phyloP scores from a whole-genome alignment of 2,888 invertebrate species.

The Catocala sponsa region DNA sequence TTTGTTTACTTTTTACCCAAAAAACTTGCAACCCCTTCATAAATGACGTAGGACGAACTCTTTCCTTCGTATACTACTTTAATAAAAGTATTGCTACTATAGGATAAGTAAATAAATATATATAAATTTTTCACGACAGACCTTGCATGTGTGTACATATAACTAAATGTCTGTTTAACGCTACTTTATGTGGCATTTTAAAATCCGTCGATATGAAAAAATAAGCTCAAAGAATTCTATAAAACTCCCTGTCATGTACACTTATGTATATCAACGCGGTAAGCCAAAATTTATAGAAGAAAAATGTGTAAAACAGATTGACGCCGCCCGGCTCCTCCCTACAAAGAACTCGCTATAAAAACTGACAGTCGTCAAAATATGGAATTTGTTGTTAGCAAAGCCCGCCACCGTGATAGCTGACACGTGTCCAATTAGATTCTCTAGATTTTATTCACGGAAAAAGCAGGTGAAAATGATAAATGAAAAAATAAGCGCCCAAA shows the following conservation, averaged over 20 bases:
- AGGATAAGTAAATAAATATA: slow-evolving; percentile 16
- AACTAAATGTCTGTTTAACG: slow-evolving; percentile 30
- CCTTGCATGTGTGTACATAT: background rate
- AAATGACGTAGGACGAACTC: slow-evolving; percentile 42
- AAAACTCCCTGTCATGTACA: slow-evolving; percentile 31
- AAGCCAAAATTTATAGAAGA: slow-evolving; percentile 26
- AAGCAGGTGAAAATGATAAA: slow-evolving; percentile 47
- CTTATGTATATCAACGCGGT: slow-evolving; percentile 25
- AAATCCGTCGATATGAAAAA: slow-evolving; percentile 37
- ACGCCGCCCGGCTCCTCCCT: slow-evolving; percentile 30
- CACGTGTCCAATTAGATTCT: slow-evolving; percentile 63
- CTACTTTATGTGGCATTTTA: slow-evolving; percentile 31
- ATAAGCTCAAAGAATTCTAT: slow-evolving; percentile 24
- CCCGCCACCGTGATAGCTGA: slow-evolving; percentile 54
- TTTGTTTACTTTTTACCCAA: slow-evolving; percentile 58
- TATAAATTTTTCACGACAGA: slow-evolving; percentile 9
- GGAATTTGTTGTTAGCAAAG: slow-evolving; percentile 48
- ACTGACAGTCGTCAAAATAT: slow-evolving; percentile 53
- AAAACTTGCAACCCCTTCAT: slow-evolving; percentile 46
- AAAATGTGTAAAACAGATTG: slow-evolving; percentile 34
- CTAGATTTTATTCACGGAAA: slow-evolving; percentile 49
- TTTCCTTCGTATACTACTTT: slow-evolving; percentile 26
- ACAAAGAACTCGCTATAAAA: slow-evolving; percentile 27
- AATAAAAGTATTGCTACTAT: slow-evolving; percentile 39
- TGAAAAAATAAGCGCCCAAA: slow-evolving; percentile 23